Evolutionary conservation across 1,140 invertebrate genomes (phyloP), one percentile per base, ranked within the genome.

Genomic region (Eueides isabella): DNA sequence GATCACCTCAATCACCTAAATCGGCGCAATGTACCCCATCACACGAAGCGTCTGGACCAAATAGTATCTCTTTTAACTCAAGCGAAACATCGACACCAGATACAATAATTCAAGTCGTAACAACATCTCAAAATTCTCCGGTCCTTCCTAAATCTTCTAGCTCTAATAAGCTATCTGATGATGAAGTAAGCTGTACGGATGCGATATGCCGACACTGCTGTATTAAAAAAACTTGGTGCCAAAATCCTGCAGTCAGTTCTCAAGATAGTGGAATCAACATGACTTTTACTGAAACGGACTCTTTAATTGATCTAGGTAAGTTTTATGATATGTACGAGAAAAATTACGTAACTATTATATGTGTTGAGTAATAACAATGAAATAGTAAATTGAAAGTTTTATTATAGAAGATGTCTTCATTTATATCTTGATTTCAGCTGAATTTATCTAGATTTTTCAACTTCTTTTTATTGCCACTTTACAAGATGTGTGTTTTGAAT

Each of bases 241-340:
- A 95, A 76, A 95, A 95, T 71, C 94, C 95, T 68, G 95, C 95
- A 61, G 94, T 96, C 41, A 96, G 96, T 79, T 97, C 96, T 0
- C 96, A 96, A 83, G 96, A 97, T 82, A 96, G 96, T 79, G 96
- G 96, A 1, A 97, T 97, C 55, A 96, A 96, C 83, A 90, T 96
- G 81, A 95, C 94, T 11, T 96, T 96, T 87, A 94, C 95, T 66
- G 96, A 97, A 78, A 95, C 94, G n/a, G 96, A 96, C 62, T 90
- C 89, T 63, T 91, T 90, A 82, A 75, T 85, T 69, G 91, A 93
- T 63, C 88, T 90, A 65, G 90, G 91, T 92, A 80, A 89, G 91
- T 35, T 61, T 66, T 29, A 66, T 63, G 61, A 68, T 41, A n/a
- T n/a, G n/a, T n/a, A n/a, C n/a, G n/a, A n/a, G n/a, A n/a, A n/a